Evolutionary conservation across 2,113 vertebrate genomes (phyloP).

Genomic region (Pteruthius melanotis): DNA sequence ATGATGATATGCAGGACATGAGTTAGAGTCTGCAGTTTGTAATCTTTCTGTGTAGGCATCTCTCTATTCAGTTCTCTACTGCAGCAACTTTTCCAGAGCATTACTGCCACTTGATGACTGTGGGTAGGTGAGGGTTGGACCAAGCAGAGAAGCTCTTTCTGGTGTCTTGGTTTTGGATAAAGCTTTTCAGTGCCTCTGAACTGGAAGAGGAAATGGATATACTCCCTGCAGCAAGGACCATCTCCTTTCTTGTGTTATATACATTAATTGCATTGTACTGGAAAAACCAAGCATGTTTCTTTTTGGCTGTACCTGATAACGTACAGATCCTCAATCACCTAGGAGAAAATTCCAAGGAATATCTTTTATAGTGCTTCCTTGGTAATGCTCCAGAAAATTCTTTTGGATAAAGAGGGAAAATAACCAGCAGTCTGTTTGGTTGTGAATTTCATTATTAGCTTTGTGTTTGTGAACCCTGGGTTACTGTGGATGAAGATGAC

Average conservation of each 20-base stretch:
- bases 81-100: background rate
- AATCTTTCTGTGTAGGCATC: background rate
- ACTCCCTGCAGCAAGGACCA: background rate
- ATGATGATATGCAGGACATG: background rate
- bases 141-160: background rate
- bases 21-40: background rate
- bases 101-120: rapidly evolving
- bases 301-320: background rate
- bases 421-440: rapidly evolving
- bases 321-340: background rate
- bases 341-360: background rate
- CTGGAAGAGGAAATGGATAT: background rate
- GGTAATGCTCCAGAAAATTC: background rate
- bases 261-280: background rate
- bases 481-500: background rate
- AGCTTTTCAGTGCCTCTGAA: background rate
- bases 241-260: background rate
- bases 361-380: background rate
- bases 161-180: background rate
- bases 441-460: background rate
- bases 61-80: background rate
- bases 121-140: background rate
- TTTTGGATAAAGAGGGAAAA: background rate
- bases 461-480: background rate
- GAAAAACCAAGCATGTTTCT: background rate